A percentile compares a stretch with the other conserved stretches of the same genome.
These are phyloP conservation scores for Chrysolina oricalcia DNA, from an alignment of 2,888 invertebrate genomes.

Conservation along the genomic window DNA sequence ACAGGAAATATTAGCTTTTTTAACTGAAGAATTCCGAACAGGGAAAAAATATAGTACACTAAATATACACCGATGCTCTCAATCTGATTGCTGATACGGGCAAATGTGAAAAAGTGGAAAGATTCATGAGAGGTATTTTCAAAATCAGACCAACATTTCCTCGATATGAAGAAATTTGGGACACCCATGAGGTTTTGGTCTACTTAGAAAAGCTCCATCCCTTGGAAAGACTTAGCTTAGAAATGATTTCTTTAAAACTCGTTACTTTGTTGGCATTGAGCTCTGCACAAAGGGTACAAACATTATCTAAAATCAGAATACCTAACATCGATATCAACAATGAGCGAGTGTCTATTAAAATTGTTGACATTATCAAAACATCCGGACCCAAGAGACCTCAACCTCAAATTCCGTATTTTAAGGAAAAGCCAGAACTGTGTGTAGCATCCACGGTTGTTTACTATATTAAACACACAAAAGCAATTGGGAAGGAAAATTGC, in stretches of 20 bases:
- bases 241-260: not conserved
- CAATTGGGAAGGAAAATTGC: not conserved
- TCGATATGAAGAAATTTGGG: too few species aligned
- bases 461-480: conserved; percentile 41
- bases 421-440: too few species aligned
- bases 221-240: too few species aligned
- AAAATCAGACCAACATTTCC: not conserved
- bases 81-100: conserved; percentile 3
- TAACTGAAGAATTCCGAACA: not conserved
- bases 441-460: conserved; percentile 38
- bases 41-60: not conserved
- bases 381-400: conserved; percentile 35
- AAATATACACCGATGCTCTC: not conserved
- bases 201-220: too few species aligned
- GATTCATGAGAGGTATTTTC: not conserved
- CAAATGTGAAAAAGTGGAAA: not conserved
- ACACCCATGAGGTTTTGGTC: too few species aligned
- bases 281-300: conserved; percentile 47
- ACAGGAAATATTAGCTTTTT: not conserved
- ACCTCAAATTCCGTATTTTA: too few species aligned
- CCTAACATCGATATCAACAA: too few species aligned
- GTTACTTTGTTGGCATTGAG: too few species aligned
- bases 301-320: conserved; percentile 41
- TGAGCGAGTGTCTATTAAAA: conserved; percentile 45
- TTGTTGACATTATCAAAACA: conserved; percentile 45